These are phyloP conservation scores for Bombus fervidus DNA, from an alignment of 1,140 invertebrate genomes.

Conservation along the genomic window DNA sequence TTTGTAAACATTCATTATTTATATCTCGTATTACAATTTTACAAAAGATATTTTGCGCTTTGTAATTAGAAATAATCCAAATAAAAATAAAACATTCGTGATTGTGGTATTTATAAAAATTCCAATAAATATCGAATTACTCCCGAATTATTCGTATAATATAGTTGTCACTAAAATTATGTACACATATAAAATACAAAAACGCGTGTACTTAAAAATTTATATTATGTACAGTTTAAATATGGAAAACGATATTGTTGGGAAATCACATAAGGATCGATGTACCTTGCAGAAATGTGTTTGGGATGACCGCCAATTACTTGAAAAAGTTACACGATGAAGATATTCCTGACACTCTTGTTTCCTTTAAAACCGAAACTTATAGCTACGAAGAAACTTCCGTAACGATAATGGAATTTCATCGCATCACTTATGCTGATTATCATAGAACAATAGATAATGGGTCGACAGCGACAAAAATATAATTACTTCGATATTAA, in stretches of 20 bases:
- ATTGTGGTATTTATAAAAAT: too few relatives aligned
- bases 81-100: too few relatives aligned
- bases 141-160: too few relatives aligned
- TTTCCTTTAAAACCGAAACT: constrained; percentile 8
- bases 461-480: neutral
- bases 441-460: neutral
- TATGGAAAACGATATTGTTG: neutral
- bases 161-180: too few relatives aligned
- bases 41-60: too few relatives aligned
- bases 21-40: too few relatives aligned
- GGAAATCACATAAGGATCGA: neutral
- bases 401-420: constrained; percentile 26
- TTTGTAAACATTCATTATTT: too few relatives aligned
- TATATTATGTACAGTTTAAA: neutral
- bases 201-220: neutral
- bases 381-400: neutral
- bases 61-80: too few relatives aligned
- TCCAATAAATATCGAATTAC: too few relatives aligned
- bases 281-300: neutral
- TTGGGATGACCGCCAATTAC: neutral
- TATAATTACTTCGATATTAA: neutral
- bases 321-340: neutral
- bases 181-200: neutral
- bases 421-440: neutral
- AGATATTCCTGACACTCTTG: neutral